Conservation (phyloP, 2,797 vertebrate genomes). For the Hypotaenidia okinawae region DNA sequence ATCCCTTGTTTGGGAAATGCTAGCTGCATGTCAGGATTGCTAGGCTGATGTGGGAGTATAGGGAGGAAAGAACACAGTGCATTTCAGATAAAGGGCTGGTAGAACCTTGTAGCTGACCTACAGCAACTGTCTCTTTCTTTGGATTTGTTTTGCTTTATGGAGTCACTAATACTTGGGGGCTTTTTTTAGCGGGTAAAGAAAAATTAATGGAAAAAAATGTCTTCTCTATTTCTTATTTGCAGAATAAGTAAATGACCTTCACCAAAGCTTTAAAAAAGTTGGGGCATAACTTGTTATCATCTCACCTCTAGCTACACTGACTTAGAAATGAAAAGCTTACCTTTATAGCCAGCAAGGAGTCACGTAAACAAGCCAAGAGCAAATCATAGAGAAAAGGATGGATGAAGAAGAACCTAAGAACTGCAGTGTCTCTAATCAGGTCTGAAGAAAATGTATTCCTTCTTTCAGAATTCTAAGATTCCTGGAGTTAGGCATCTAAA, state of each 20-base stretch:
- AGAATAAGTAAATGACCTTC: neutral
- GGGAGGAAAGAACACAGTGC: neutral
- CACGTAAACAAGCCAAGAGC: neutral
- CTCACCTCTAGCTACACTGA: neutral
- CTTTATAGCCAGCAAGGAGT: neutral
- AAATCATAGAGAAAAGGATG: neutral
- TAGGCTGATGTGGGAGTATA: neutral
- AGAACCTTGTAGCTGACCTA: neutral
- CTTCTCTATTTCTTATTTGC: neutral
- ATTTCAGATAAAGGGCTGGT: neutral
- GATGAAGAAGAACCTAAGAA: neutral
- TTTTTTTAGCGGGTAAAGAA: neutral
- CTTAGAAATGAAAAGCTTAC: neutral
- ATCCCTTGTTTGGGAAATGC: neutral
- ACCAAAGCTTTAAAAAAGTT: neutral
- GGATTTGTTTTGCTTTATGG: neutral
- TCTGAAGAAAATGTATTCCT: neutral
- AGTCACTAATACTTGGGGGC: neutral
- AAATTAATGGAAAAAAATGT: neutral
- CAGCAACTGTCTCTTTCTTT: neutral
- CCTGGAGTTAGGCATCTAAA: neutral
- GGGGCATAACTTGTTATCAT: neutral
- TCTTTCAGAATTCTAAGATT: neutral
- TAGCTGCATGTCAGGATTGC: neutral
- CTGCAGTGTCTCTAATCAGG: neutral